phyloP scores from a whole-genome alignment of 2,888 invertebrate species.

The Brassicogethes aeneus region DNA sequence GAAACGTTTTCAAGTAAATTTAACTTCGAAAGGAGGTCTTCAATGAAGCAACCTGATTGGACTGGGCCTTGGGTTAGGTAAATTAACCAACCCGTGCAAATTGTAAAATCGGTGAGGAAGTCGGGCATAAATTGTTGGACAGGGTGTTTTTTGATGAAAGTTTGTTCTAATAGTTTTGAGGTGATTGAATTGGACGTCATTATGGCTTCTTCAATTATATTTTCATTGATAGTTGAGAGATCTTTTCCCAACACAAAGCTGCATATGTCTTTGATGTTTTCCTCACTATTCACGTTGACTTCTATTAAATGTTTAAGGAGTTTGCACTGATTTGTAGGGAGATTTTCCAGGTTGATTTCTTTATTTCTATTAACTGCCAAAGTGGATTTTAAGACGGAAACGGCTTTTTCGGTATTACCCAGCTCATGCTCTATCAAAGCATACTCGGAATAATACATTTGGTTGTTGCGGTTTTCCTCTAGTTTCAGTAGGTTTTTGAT shows the following conservation, averaged over 20 bases:
- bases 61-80: constrained; percentile 36
- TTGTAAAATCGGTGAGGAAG: constrained; percentile 44
- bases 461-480: constrained; percentile 46
- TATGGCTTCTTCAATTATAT: constrained; percentile 25
- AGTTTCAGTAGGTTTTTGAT: constrained; percentile 49
- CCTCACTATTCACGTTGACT: constrained; percentile 17
- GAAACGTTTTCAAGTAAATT: constrained; percentile 12
- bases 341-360: constrained; percentile 28
- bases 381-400: constrained; percentile 46
- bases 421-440: constrained; percentile 51
- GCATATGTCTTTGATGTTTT: constrained; percentile 25
- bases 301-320: constrained; percentile 39
- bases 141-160: constrained; percentile 18
- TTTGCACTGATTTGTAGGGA: constrained; percentile 32
- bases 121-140: constrained; percentile 44
- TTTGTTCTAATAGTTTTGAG: constrained; percentile 24
- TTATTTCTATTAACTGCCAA: constrained; percentile 36
- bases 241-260: constrained; percentile 25
- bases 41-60: constrained; percentile 34
- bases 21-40: constrained; percentile 28
- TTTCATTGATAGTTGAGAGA: constrained; percentile 20
- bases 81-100: constrained; percentile 46
- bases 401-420: constrained; percentile 39
- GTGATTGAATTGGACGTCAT: constrained; percentile 34
- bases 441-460: constrained; percentile 53